Conservation (phyloP, 2,113 vertebrate species). For the Rhipidura dahli region DNA sequence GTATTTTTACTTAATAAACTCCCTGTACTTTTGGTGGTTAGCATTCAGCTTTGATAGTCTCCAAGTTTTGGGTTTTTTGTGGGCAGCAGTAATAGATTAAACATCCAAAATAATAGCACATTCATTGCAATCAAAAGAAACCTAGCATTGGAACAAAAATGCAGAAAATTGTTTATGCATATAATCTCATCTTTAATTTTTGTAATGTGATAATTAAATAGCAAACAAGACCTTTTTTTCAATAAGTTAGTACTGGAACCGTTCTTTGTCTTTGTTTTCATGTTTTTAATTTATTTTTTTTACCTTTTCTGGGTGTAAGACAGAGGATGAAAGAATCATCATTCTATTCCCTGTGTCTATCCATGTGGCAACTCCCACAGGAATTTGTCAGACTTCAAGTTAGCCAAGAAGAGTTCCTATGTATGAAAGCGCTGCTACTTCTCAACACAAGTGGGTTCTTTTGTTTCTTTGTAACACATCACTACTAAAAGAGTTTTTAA, state of each 20-base stretch:
- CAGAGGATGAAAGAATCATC: slow-evolving; percentile 93
- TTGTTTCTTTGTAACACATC: not conserved
- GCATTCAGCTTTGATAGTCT: not conserved
- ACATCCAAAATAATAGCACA: not conserved
- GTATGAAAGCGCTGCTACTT: slow-evolving; percentile 96
- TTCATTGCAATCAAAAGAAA: not conserved
- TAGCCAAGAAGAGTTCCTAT: slow-evolving; percentile 92
- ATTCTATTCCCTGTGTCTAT: slow-evolving; percentile 91
- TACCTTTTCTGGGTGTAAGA: slow-evolving; percentile 68
- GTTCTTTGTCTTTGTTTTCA: not conserved
- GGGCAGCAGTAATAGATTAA: not conserved
- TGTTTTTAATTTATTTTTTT: not conserved
- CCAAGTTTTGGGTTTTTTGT: not conserved
- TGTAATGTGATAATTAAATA: not conserved
- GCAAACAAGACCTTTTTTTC: not conserved
- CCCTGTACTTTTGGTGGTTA: not conserved
- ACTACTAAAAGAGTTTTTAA: not conserved
- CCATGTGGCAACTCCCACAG: slow-evolving; percentile 95
- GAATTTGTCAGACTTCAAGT: slow-evolving; percentile 94
- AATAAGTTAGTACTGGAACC: not conserved
- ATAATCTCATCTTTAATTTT: not conserved
- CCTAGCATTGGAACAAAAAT: not conserved
- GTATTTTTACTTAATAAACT: not conserved
- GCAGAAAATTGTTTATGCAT: not conserved
- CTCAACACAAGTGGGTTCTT: slow-evolving; percentile 89